Evolutionary conservation across 2,113 vertebrate species (phyloP), one percentile per base, ranked within the genome.

Genomic region (Cathartes aura): DNA sequence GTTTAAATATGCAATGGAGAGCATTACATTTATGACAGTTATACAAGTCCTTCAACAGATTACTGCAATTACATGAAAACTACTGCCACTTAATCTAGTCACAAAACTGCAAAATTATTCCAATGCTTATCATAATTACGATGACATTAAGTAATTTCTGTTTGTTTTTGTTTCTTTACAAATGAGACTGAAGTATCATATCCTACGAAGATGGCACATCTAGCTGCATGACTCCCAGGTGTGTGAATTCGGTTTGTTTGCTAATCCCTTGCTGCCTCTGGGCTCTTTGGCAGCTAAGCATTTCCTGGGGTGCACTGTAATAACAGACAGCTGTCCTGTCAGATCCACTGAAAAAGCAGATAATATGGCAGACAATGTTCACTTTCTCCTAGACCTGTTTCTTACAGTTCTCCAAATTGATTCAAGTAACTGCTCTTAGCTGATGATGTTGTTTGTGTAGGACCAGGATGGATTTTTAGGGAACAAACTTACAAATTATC

Each of bases 251-350:
- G 95, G 82, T 97, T 98, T 98, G 92, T 90, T 94, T 97, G 78
- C 92, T 98, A 98, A 98, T 98, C 98, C 97, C 67, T 97, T 14
- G 9, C 97, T 96, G 82, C 78, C 76, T 95, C 96, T 76, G 93
- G 87, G 94, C 82, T 95, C 72, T 87, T 97, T 98, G 98, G 97
- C 98, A 98, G 97, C 93, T 88, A 92, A 96, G 47, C 75, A 60
- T 96, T 98, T 98, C 98, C 98, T 98, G 98, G 98, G 93, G 98
- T 88, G 98, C 72, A 50, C 86, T 55, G 93, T 98, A 98, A 98
- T 98, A 98, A 98, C 98, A 98, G 96, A 93, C 98, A 99, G 98
- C 98, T 99, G 98, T 98, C 97, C 96, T 92, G 86, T 98, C 96
- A 97, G 89, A 89, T 90, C 93, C 52, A 18, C 82, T 89, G 97